These are phyloP conservation scores for Marmota monax DNA, from an alignment of 2,113 vertebrate genomes.

Conservation along the genomic window DNA sequence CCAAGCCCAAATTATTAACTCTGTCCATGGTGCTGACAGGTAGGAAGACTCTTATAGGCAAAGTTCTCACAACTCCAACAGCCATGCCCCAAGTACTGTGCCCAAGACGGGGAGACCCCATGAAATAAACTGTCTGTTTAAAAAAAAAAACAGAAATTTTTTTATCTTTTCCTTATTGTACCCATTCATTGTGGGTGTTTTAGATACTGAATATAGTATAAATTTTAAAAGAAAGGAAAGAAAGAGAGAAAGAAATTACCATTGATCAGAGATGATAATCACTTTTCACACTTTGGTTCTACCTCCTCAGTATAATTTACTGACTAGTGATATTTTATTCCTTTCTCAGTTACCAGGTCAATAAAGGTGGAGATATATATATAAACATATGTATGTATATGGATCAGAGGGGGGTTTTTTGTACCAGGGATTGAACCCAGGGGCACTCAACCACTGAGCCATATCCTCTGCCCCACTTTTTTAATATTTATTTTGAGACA, in stretches of 20 bases:
- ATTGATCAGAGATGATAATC: background rate
- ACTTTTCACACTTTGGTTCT: background rate
- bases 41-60: background rate
- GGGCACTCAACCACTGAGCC: no score
- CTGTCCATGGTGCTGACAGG: background rate
- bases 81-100: background rate
- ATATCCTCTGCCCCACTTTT: no score
- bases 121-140: accelerated
- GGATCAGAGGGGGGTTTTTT: background rate
- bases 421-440: no score
- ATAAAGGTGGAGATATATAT: background rate
- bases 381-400: background rate
- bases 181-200: background rate
- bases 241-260: background rate
- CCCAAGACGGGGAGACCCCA: background rate
- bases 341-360: background rate
- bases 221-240: background rate
- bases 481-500: no score
- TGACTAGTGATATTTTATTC: background rate
- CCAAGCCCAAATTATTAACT: background rate
- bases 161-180: background rate
- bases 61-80: background rate
- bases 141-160: background rate
- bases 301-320: background rate
- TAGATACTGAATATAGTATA: background rate